Base-by-base conservation (phyloP, 2,113 vertebrate genomes). In the Gymnarchus niloticus region DNA sequence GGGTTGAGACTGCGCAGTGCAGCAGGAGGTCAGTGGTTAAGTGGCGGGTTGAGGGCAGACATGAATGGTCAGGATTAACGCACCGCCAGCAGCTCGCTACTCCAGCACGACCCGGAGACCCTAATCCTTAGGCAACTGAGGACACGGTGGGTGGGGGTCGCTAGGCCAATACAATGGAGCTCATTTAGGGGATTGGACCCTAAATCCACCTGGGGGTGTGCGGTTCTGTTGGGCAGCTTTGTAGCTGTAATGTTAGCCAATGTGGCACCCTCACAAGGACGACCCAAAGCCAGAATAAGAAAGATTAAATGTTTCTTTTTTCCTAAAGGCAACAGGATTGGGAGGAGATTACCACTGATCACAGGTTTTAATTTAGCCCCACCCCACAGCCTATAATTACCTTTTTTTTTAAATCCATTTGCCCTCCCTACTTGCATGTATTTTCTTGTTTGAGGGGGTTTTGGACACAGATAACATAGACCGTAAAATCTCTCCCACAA, bases 141-240 rank as follows among this genome's bases (percentile, higher is more conserved):
- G 23, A 80, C 77, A 46, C 21, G 81, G 87, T 87, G 88, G 86
- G 87, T 52, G 52, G 88, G 77, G 78, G 82, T 85, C 83, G 1
- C 52, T 90, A 90, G 90, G 86, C 86, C 81, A 85, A 86, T 92
- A 91, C 93, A 94, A 93, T 94, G 91, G 92, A 91, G 90, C 90
- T 91, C 87, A 93, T 93, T 92, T 93, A 88, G 85, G 89, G 91
- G 92, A 93, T 91, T 94, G 89, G 85, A 51, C 83, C 0, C 57
- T 90, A 93, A 93, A 92, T 91, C 91, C 92, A 90, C 90, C 91
- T 51, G 83, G 5, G 14, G 19, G 44, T 48, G 57, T 48, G 56
- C 8, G 12, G 49, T 3, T 73, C 6, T 25, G 81, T 83, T 1
- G 28, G 28, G 28, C 17, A 6, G 54, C 81, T n/a, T 23, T 91